Percentiles rank a stretch among this genome's conserved stretches.
These are phyloP conservation scores for Hartigia nigra DNA, from an alignment of 2,888 invertebrate genomes.

Conservation along the genomic window DNA sequence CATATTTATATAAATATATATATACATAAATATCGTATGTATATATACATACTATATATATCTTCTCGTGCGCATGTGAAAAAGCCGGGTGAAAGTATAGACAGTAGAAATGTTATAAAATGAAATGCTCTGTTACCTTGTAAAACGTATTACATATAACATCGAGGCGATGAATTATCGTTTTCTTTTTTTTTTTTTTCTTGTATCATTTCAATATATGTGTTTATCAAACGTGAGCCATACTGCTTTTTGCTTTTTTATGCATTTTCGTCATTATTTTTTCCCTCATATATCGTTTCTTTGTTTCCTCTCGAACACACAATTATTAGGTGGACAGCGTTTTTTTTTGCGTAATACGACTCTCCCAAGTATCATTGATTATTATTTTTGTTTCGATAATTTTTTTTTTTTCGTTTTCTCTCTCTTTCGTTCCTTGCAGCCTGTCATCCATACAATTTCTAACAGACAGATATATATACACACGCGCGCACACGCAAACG, in stretches of 20 bases:
- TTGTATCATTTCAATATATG: background rate
- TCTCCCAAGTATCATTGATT: slow-evolving; percentile 7
- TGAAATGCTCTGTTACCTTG: slow-evolving; percentile 51
- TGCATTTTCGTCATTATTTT: slow-evolving; percentile 20
- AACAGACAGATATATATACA: slow-evolving; percentile 30
- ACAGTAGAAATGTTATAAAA: slow-evolving; percentile 50
- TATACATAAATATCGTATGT: background rate
- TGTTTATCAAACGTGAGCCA: slow-evolving; percentile 39
- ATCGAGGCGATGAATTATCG: slow-evolving; percentile 46
- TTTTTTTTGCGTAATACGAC: slow-evolving; percentile 11
- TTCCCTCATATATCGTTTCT: slow-evolving; percentile 14
- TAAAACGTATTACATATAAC: slow-evolving; percentile 53
- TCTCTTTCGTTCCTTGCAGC: slow-evolving; percentile 5
- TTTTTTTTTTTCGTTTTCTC: slow-evolving; percentile 19
- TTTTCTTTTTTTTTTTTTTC: slow-evolving; percentile 20
- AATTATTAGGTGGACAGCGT: slow-evolving; percentile 23
- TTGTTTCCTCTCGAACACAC: slow-evolving; percentile 33
- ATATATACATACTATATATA: background rate
- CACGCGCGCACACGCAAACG: slow-evolving; percentile 31
- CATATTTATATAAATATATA: background rate
- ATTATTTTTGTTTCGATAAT: slow-evolving; percentile 9
- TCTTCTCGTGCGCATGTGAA: slow-evolving; percentile 24
- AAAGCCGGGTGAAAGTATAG: slow-evolving; percentile 45
- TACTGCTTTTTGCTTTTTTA: slow-evolving; percentile 39
- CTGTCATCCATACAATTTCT: slow-evolving; percentile 34